Base-by-base conservation (phyloP, 2,888 invertebrate genomes). In the Odontocolon sp. region DNA sequence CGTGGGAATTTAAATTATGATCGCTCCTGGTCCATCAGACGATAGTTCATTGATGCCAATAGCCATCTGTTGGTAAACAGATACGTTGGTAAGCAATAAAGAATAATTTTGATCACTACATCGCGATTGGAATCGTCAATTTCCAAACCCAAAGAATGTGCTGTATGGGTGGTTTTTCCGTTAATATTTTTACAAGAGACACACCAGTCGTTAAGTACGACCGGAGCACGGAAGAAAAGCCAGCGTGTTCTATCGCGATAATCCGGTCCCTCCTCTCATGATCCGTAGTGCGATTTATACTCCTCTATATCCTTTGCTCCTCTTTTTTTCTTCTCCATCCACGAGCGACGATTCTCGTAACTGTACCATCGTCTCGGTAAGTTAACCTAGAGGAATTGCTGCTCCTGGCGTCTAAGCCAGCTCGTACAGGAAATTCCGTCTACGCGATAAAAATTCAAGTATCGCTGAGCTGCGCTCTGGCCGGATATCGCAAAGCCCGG, bases 391-490 rank as follows among this genome's bases (percentile, higher is more conserved):
- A 61, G 45, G 21, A 45, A 61, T 61, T 42, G 61, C 31, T 61
- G 28, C 31, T 45, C 31, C 45, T 18, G 45, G 61, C 61, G 6
- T 42, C 61, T 61, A 61, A 61, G 61, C 31, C 45, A 11, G 61
- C 50, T 74, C 61, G 47, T 70, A 75, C 71, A 47, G 69, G 56
- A 75, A 75, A 78, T 78, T 61, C 70, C 67, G 73, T 75, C 67
- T 71, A 56, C 52, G 31, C 71, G 78, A 78, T 78, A 78, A 75
- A 78, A 78, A 75, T 78, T 78, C 63, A 78, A 78, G 78, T 75
- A 78, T 75, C 61, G 67, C 59, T 38, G 31, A 42, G 14, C 50
- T 11, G 23, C 42, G 26, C 38, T 54, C 28, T 61, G 21, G 56
- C 18, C 14, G 28, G 61, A 76, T 71, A 71, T 50, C 64, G 45